phyloP scores from a whole-genome alignment of 2,797 vertebrate genomes.

The Esox masquinongy region DNA sequence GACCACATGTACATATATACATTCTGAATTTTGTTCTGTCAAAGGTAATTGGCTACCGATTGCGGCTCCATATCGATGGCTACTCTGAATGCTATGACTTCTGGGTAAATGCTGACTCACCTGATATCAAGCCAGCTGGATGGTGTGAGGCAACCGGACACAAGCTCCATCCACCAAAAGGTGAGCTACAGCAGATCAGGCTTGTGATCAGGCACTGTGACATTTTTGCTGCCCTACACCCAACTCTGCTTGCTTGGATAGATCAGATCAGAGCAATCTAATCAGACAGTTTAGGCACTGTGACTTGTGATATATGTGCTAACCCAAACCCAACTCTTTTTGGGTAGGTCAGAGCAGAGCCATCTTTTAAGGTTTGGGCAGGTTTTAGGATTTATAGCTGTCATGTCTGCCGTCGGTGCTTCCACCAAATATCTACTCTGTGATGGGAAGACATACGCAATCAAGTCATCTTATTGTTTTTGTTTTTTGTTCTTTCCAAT shows the following conservation, averaged over 20 bases:
- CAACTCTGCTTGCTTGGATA: no score
- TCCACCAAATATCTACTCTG: no score
- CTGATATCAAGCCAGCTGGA: conserved; percentile 78
- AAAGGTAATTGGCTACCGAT: conserved; percentile 83
- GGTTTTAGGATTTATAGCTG: no score
- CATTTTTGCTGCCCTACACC: no score
- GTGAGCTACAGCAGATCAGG: conserved; percentile 54
- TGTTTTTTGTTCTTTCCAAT: no score
- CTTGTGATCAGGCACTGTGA: no score
- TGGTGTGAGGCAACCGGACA: conserved; percentile 83
- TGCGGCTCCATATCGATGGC: conserved; percentile 85
- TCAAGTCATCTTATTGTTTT: no score
- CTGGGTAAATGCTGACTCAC: conserved; percentile 87
- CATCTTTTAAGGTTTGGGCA: no score
- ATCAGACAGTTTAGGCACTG: background rate
- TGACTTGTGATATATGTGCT: background rate
- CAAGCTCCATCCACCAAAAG: conserved; percentile 85
- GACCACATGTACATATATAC: background rate
- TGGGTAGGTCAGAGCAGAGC: no score
- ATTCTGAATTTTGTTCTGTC: background rate
- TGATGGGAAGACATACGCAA: no score
- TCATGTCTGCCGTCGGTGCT: no score
- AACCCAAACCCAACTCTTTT: background rate
- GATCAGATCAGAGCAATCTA: no score
- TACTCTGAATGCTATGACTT: conserved; percentile 89